phyloP scores from a whole-genome alignment of 37 sponge, comb jelly and placozoan species.

The Petrosia ficiformis region DNA sequence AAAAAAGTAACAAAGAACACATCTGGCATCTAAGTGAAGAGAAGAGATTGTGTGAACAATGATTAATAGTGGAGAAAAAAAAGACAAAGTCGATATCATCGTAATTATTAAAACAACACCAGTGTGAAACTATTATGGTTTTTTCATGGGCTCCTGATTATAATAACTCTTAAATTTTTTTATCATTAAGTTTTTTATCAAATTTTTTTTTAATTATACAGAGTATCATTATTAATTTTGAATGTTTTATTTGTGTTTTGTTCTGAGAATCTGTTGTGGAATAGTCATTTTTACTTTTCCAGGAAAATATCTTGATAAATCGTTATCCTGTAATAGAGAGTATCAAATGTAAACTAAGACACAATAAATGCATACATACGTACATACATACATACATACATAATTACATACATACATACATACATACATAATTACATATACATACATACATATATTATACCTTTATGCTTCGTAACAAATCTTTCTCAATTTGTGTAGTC shows the following conservation, averaged over 20 bases:
- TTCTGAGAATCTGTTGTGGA: constrained; percentile 13
- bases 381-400: neutral
- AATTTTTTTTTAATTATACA: no score
- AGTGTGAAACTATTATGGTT: no score
- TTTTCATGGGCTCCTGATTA: no score
- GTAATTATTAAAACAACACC: no score
- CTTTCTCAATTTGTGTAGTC: constrained; percentile 70
- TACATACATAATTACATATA: neutral
- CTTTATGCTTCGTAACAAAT: constrained; percentile 89
- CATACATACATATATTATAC: constrained; percentile 21
- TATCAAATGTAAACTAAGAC: neutral
- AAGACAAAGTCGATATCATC: no score
- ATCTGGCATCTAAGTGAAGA: no score
- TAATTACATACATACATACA: neutral
- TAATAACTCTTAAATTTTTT: no score
- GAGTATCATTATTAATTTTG: no score
- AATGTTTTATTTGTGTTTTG: constrained; percentile 1
- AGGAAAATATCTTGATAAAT: constrained; percentile 76
- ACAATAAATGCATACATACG: neutral
- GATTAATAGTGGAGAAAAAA: no score
- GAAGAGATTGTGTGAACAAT: no score
- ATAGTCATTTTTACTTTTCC: constrained; percentile 76
- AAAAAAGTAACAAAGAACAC: no score
- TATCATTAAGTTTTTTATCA: no score
- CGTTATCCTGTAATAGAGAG: constrained; percentile 59